phyloP scores from a whole-genome alignment of 2,888 invertebrate species.

The Colostygia pectinataria region DNA sequence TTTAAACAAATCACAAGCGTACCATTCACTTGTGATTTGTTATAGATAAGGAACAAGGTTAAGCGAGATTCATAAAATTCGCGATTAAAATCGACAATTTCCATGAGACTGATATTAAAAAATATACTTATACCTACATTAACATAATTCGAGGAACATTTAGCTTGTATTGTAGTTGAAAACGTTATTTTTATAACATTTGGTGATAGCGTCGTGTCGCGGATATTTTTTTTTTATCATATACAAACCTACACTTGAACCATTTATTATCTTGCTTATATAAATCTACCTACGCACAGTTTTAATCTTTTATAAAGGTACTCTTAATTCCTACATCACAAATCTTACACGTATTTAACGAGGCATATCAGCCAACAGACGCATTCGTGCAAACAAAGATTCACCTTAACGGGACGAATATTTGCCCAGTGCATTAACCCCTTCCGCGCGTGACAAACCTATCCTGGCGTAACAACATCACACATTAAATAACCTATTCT shows the following conservation, averaged over 20 bases:
- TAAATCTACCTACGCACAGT: too few relatives aligned
- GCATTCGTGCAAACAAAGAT: slow-evolving; percentile 38
- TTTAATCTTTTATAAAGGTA: too few relatives aligned
- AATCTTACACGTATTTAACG: slow-evolving; percentile 1
- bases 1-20: slow-evolving; percentile 3
- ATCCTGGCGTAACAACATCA: slow-evolving; percentile 59
- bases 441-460: slow-evolving; percentile 63
- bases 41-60: slow-evolving; percentile 7
- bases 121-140: too few relatives aligned
- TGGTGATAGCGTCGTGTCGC: too few relatives aligned
- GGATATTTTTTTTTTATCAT: too few relatives aligned
- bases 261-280: too few relatives aligned
- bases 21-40: slow-evolving; percentile 10
- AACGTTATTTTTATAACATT: too few relatives aligned
- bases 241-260: too few relatives aligned
- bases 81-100: slow-evolving; percentile 2
- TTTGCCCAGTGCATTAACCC: slow-evolving; percentile 72
- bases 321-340: background rate
- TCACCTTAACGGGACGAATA: slow-evolving; percentile 59
- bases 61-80: slow-evolving; percentile 10
- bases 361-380: slow-evolving; percentile 18
- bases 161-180: too few relatives aligned
- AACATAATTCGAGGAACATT: too few relatives aligned
- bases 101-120: too few relatives aligned
- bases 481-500: slow-evolving; percentile 22